phyloP scores from a whole-genome alignment of 2,797 vertebrate genomes.

The Coccyzus lansbergi region DNA sequence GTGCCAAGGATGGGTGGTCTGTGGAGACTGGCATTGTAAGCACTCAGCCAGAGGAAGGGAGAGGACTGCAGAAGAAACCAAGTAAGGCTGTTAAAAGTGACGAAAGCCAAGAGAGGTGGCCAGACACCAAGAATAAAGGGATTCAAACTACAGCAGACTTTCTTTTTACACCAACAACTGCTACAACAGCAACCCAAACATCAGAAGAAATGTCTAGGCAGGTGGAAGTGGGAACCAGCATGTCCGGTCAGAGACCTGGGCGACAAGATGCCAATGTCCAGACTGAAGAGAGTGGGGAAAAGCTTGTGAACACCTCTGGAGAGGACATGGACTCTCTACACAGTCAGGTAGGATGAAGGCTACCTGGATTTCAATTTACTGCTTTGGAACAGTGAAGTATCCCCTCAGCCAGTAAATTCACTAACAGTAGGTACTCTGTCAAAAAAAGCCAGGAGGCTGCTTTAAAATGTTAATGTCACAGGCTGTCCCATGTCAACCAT shows the following conservation, averaged over 20 bases:
- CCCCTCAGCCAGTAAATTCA: neutral
- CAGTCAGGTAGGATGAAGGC: conserved; percentile 77
- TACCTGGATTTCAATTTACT: neutral
- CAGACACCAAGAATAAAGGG: conserved; percentile 63
- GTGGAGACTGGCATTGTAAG: conserved; percentile 40
- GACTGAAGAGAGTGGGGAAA: conserved; percentile 64
- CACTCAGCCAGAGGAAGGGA: conserved; percentile 24
- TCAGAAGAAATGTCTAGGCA: conserved; percentile 66
- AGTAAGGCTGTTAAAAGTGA: conserved; percentile 14
- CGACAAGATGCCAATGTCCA: conserved; percentile 70
- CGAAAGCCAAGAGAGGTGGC: neutral
- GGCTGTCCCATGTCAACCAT: neutral
- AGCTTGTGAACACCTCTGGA: conserved; percentile 37
- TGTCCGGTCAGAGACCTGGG: conserved; percentile 58
- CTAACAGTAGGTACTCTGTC: neutral
- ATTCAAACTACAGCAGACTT: conserved; percentile 66
- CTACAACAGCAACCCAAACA: conserved; percentile 75
- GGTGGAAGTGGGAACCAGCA: conserved; percentile 65
- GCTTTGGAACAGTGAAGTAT: neutral
- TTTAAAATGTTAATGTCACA: neutral
- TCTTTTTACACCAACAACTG: conserved; percentile 37
- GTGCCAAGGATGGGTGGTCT: conserved; percentile 39
- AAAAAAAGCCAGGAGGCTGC: neutral
- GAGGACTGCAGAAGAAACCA: conserved; percentile 19
- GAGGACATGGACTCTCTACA: conserved; percentile 75